Base-by-base conservation (phyloP, 1,140 invertebrate genomes). In the Schlechtendalia chinensis region DNA sequence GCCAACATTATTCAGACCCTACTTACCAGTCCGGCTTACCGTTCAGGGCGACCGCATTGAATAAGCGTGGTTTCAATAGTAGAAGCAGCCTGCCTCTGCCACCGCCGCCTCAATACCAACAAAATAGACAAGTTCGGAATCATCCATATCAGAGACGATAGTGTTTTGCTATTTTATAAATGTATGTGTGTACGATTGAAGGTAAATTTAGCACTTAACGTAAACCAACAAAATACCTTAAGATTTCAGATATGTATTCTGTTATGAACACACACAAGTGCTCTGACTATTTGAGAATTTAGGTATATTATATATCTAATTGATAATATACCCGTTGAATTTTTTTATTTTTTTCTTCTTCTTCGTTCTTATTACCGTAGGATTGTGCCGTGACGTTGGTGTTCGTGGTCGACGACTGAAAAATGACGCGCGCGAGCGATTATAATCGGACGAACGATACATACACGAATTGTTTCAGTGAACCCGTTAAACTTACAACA, bases 101-200 rank as follows among this genome's bases (percentile, higher is more conserved):
- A 50, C 72, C 54, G 1, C 24, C 54, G 16, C 27, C 53, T 5
- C 22, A 47, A 47, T 63, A 79, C 0, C 75, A 61, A 39, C 8
- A 3, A 61, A 79, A 61, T n/a, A 59, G 75, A 79, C 75, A 59
- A 61, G 29, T 77, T 77, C 74, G 74, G 12, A 59, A 77, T 79
- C 75, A 79, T 79, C 75, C 75, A 47, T 79, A 79, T 63, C 75
- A 79, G 24, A 79, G 58, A 63, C 54, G 75, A 79, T 79, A 79
- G 75, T 75, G 4, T 77, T 56, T 50, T 12, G 72, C n/a, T 77
- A 19, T 56, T 77, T 59, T 59, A 77, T 45, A 59, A 22, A 39
- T 59, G 56, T 58, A 59, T 58, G 58, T 77, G 58, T 77, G 54
- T 77, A 59, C 72, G 59, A 22, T 77, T 22, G 45, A 58, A 77